Evolutionary conservation across 2,888 invertebrate genomes (phyloP).

Genomic region (Altica lythri): DNA sequence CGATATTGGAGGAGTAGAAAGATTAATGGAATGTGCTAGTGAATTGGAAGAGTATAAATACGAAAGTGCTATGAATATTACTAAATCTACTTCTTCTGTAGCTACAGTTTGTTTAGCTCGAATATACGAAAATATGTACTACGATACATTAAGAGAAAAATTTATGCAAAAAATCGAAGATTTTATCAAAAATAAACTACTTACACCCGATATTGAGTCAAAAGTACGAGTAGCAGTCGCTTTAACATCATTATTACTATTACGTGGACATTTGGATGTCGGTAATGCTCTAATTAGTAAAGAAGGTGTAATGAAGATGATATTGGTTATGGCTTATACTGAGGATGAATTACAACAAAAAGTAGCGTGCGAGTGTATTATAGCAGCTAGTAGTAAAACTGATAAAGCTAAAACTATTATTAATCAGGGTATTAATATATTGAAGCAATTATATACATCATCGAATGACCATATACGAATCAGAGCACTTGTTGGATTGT

Average conservation of each 20-base stretch:
- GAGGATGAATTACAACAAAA: conserved; percentile 90
- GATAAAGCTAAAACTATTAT: conserved; percentile 93
- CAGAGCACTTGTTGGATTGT: conserved; percentile 88
- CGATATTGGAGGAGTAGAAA: conserved; percentile 66
- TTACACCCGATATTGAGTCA: conserved; percentile 86
- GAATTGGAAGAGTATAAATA: conserved; percentile 92
- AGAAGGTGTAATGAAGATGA: conserved; percentile 83
- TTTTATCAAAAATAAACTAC: conserved; percentile 82
- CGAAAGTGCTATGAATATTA: conserved; percentile 89
- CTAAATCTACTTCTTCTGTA: conserved; percentile 85
- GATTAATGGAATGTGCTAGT: conserved; percentile 88
- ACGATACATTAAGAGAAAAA: conserved; percentile 77
- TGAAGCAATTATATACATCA: conserved; percentile 91
- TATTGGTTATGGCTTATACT: conserved; percentile 93
- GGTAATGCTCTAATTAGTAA: conserved; percentile 87
- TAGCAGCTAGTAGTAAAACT: conserved; percentile 95
- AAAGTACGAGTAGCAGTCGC: conserved; percentile 58
- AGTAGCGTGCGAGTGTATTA: conserved; percentile 93
- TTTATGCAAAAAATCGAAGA: conserved; percentile 81
- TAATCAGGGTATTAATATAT: conserved; percentile 80
- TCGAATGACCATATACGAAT: conserved; percentile 86
- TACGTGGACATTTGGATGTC: conserved; percentile 83
- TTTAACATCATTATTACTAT: conserved; percentile 31
- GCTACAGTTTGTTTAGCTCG: conserved; percentile 88
- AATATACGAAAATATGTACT: conserved; percentile 95